Evolutionary conservation across 2,113 vertebrate species (phyloP).

Genomic region (Salminus brasiliensis): DNA sequence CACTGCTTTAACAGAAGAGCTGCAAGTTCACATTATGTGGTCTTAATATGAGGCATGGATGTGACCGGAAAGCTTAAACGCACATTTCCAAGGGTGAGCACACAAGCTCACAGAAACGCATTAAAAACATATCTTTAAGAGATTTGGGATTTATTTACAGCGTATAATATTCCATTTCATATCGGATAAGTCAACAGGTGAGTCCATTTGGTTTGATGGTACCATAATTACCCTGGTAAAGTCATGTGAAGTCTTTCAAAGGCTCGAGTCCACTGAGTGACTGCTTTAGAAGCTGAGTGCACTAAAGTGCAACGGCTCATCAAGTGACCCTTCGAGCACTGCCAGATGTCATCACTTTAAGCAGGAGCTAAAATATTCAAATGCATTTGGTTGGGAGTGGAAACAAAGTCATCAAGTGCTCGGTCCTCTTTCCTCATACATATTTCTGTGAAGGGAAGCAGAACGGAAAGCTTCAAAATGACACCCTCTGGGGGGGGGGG

Average conservation of each 20-base stretch:
- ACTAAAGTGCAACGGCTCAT: conserved; percentile 24
- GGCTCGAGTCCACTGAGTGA: background rate
- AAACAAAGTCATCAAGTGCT: conserved; percentile 26
- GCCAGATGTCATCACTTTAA: conserved; percentile 33
- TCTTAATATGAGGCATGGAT: background rate
- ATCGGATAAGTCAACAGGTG: background rate
- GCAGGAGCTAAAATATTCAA: conserved; percentile 21
- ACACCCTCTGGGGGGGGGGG: conserved; percentile 25
- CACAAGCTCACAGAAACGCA: background rate
- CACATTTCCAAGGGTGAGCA: background rate
- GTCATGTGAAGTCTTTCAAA: background rate
- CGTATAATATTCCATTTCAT: background rate
- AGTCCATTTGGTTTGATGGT: background rate
- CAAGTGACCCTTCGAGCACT: conserved; percentile 34
- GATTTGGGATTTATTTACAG: background rate
- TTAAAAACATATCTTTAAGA: background rate
- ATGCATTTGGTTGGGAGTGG: conserved; percentile 8
- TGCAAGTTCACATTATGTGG: background rate
- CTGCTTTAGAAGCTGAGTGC: conserved; percentile 9
- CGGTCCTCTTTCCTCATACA: conserved; percentile 18
- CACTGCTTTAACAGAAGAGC: conserved; percentile 21
- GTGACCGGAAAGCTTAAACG: background rate
- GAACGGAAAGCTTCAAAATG: conserved; percentile 51
- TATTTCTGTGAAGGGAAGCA: conserved; percentile 40
- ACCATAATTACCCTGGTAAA: background rate